These are phyloP conservation scores for Drosophila cracens DNA, from an alignment of 2,888 invertebrate species.

Conservation along the genomic window DNA sequence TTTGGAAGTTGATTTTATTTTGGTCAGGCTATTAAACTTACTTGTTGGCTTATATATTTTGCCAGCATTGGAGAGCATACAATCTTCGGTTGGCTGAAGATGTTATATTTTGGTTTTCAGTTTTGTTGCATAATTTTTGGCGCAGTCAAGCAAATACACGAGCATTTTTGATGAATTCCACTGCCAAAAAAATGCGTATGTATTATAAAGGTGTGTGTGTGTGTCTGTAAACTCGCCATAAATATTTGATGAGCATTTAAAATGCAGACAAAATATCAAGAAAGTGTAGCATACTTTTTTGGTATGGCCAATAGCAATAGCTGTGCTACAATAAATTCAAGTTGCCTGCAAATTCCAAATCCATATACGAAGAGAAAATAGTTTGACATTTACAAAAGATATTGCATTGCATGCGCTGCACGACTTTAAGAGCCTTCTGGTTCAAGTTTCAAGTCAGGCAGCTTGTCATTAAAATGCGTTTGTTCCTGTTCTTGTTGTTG, in stretches of 20 bases:
- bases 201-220: slow-evolving; percentile 8
- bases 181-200: slow-evolving; percentile 37
- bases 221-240: slow-evolving; percentile 27
- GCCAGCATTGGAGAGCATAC: slow-evolving; percentile 6
- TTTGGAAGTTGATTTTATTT: too few relatives aligned
- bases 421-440: slow-evolving; percentile 25
- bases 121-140: slow-evolving; percentile 61
- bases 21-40: background rate
- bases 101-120: slow-evolving; percentile 1
- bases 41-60: background rate
- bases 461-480: slow-evolving; percentile 64
- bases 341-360: background rate
- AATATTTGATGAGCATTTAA: slow-evolving; percentile 53
- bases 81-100: background rate
- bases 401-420: slow-evolving; percentile 19
- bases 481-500: slow-evolving; percentile 12
- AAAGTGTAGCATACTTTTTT: slow-evolving; percentile 22
- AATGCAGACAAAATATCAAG: slow-evolving; percentile 27
- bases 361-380: background rate
- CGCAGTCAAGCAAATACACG: slow-evolving; percentile 57
- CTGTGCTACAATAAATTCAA: background rate
- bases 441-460: slow-evolving; percentile 53
- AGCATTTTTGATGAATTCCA: slow-evolving; percentile 58
- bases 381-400: slow-evolving; percentile 8
- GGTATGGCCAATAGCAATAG: background rate